phyloP scores from a whole-genome alignment of 2,888 invertebrate genomes.

The Abscondita cerata region DNA sequence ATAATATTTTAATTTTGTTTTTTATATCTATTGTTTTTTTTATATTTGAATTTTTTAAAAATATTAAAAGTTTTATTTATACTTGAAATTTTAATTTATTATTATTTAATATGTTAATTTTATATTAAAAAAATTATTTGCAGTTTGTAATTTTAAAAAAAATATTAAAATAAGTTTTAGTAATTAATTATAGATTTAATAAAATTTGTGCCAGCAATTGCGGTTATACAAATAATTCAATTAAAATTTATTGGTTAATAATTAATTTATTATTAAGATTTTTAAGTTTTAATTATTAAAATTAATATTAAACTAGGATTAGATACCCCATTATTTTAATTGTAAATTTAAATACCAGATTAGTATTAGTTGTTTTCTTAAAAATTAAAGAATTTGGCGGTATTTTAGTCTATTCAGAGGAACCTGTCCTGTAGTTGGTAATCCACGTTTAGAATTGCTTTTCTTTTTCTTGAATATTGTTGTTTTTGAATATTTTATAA shows the following conservation, averaged over 20 bases:
- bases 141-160: slow-evolving; percentile 64
- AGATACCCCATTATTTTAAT: slow-evolving; percentile 72
- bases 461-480: slow-evolving; percentile 59
- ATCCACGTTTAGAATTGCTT: slow-evolving; percentile 66
- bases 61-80: slow-evolving; percentile 64
- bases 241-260: slow-evolving; percentile 63
- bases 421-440: slow-evolving; percentile 74
- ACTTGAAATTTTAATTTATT: slow-evolving; percentile 59
- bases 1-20: not conserved
- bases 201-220: slow-evolving; percentile 75
- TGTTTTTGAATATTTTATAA: slow-evolving; percentile 58
- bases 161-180: slow-evolving; percentile 69
- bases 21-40: slow-evolving; percentile 52
- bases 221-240: slow-evolving; percentile 70
- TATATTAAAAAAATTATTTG: slow-evolving; percentile 59
- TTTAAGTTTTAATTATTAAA: slow-evolving; percentile 62
- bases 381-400: slow-evolving; percentile 76
- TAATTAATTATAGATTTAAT: slow-evolving; percentile 65
- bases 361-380: slow-evolving; percentile 67
- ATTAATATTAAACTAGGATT: slow-evolving; percentile 67
- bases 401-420: slow-evolving; percentile 74
- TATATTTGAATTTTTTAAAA: slow-evolving; percentile 57
- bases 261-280: slow-evolving; percentile 58
- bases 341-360: slow-evolving; percentile 59
- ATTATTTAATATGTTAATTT: slow-evolving; percentile 64